phyloP scores from a whole-genome alignment of 2,113 vertebrate species.

The Odocoileus hemionus region DNA sequence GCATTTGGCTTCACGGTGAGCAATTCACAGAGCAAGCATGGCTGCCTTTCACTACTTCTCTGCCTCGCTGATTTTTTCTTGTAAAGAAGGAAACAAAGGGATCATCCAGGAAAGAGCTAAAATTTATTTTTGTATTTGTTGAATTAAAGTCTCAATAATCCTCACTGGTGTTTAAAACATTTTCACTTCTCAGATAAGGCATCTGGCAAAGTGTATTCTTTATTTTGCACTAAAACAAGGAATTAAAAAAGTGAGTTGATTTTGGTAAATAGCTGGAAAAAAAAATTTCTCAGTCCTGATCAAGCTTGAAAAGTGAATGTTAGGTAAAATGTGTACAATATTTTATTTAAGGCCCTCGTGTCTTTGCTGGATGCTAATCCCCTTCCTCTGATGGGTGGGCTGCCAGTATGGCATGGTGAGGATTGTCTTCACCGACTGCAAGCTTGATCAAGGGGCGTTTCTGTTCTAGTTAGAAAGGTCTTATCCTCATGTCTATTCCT shows the following conservation, averaged over 20 bases:
- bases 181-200: neutral
- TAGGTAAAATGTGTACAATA: neutral
- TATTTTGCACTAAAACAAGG: neutral
- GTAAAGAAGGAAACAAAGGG: neutral
- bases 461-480: neutral
- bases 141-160: neutral
- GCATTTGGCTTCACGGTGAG: conserved; percentile 16
- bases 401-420: neutral
- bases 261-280: neutral
- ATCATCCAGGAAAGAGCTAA: neutral
- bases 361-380: fast-evolving
- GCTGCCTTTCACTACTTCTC: neutral
- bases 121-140: neutral
- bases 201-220: neutral
- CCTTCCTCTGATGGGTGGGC: neutral
- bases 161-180: neutral
- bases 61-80: neutral
- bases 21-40: neutral
- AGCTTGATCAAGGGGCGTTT: neutral
- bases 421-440: fast-evolving
- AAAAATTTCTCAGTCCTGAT: neutral
- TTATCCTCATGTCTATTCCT: neutral
- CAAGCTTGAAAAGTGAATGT: neutral
- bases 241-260: neutral
- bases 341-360: neutral